Conservation (phyloP, 1,140 invertebrate species). For the Drosophila ambigua region DNA sequence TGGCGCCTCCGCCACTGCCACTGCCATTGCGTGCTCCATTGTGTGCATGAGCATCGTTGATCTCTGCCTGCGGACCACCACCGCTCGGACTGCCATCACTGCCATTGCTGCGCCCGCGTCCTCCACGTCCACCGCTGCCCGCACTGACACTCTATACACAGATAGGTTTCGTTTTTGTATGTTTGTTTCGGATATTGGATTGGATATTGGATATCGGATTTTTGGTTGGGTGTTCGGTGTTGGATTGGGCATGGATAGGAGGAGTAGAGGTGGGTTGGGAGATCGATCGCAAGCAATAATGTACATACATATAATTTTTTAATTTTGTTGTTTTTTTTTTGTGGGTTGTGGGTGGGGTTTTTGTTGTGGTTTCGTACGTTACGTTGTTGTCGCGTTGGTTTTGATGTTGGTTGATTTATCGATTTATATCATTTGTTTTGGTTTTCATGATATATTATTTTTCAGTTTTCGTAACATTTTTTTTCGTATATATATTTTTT, state of each 20-base stretch:
- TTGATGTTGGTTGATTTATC: conserved; percentile 66
- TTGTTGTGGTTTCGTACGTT: conserved; percentile 57
- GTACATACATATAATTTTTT: conserved; percentile 73
- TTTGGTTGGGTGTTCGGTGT: neutral
- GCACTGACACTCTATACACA: conserved; percentile 75
- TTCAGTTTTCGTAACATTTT: conserved; percentile 46
- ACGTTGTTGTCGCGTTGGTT: conserved; percentile 55
- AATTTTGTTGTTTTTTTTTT: conserved; percentile 56
- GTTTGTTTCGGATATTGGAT: conserved; percentile 26
- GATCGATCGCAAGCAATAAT: conserved; percentile 71
- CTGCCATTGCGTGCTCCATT: conserved; percentile 64
- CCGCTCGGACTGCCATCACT: conserved; percentile 58
- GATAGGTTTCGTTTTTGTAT: conserved; percentile 47
- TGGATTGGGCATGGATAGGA: conserved; percentile 19
- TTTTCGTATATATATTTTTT: conserved; percentile 32
- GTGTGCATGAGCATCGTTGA: conserved; percentile 53
- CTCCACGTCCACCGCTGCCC: conserved; percentile 65
- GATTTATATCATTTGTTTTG: conserved; percentile 64
- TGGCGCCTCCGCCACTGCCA: conserved; percentile 15
- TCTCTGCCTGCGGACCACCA: conserved; percentile 31
- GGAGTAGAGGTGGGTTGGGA: conserved; percentile 22
- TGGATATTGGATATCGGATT: neutral
- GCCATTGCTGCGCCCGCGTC: conserved; percentile 61
- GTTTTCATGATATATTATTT: conserved; percentile 52
- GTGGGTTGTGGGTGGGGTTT: conserved; percentile 45